Conservation (phyloP, 2,113 vertebrate genomes). For the Dromiciops gliroides region DNA sequence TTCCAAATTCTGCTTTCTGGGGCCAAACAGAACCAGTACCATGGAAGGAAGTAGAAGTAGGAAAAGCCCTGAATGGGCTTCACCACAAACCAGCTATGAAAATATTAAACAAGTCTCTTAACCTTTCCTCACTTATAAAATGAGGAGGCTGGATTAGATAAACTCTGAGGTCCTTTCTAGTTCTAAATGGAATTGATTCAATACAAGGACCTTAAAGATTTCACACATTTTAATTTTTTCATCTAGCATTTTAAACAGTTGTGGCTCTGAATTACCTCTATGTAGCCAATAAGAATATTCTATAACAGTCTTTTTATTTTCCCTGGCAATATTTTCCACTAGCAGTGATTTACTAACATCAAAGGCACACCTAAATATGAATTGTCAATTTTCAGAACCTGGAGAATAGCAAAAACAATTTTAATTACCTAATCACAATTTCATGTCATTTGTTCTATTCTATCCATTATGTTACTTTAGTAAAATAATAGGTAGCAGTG, state of each 20-base stretch:
- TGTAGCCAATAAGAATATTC: not conserved
- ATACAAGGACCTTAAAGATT: not conserved
- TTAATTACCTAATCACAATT: not conserved
- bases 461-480: not conserved
- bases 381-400: constrained; percentile 16
- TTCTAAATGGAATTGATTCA: not conserved
- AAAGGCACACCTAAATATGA: constrained; percentile 43
- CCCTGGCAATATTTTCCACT: not conserved
- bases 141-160: not conserved
- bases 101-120: not conserved
- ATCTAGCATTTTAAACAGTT: not conserved
- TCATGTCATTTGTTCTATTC: not conserved
- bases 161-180: not conserved
- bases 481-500: not conserved
- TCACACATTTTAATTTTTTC: not conserved
- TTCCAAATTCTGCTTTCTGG: not conserved
- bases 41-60: not conserved
- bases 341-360: not conserved
- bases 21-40: not conserved
- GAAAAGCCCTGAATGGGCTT: not conserved
- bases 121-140: not conserved
- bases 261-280: not conserved
- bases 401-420: not conserved
- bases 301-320: not conserved
- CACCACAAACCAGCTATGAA: no score